Percentiles rank a stretch among this genome's conserved stretches.
phyloP scores from a whole-genome alignment of 2,797 vertebrate species.

The Ciconia nigra region DNA sequence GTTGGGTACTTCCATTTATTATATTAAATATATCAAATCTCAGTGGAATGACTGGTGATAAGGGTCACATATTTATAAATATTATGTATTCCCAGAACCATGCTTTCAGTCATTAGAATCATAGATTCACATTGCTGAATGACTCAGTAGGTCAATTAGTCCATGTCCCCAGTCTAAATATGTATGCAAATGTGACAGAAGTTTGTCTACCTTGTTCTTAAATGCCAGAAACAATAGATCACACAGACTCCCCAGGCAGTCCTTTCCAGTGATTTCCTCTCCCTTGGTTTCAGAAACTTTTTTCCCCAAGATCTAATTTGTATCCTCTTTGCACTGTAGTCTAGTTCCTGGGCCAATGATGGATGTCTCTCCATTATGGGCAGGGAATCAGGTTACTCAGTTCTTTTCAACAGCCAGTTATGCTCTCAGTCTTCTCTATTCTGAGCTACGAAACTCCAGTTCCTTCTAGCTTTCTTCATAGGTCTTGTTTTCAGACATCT shows the following conservation, averaged over 20 bases:
- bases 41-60: neutral
- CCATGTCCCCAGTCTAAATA: neutral
- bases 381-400: neutral
- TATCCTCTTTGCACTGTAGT: neutral
- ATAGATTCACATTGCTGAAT: neutral
- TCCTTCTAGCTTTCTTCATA: neutral
- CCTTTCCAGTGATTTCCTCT: neutral
- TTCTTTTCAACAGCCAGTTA: neutral
- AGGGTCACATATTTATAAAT: constrained; percentile 30
- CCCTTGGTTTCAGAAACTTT: neutral
- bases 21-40: constrained; percentile 10
- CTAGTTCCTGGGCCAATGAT: neutral
- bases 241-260: neutral
- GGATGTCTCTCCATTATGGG: neutral
- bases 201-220: neutral
- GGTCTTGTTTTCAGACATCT: neutral
- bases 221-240: neutral
- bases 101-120: neutral
- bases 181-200: neutral
- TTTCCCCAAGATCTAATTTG: neutral
- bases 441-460: neutral
- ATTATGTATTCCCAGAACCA: neutral
- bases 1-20: neutral
- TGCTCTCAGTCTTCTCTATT: neutral
- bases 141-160: neutral